Conservation (phyloP, 2,113 vertebrate genomes). For the Phodopus roborovskii region DNA sequence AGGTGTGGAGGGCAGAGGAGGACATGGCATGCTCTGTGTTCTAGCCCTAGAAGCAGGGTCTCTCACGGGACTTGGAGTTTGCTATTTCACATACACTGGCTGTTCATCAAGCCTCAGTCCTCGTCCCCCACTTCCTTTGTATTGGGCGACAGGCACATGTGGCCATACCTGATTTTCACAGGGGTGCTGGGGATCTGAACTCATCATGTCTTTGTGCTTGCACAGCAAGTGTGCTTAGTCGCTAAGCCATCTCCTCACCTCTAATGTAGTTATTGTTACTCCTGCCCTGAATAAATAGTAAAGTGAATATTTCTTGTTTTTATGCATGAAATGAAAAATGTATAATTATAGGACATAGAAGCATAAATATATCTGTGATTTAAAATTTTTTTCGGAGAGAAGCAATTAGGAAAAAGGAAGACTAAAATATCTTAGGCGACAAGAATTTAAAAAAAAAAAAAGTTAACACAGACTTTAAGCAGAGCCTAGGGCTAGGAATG, state of each 20-base stretch:
- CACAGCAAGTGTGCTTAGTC: neutral
- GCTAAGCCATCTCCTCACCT: neutral
- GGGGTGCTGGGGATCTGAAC: neutral
- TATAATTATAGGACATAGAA: neutral
- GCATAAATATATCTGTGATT: neutral
- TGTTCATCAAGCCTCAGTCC: neutral
- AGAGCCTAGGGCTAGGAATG: neutral
- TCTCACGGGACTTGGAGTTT: neutral
- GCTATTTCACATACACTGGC: neutral
- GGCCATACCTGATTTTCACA: neutral
- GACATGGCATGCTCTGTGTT: too few species aligned
- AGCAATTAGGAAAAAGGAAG: neutral
- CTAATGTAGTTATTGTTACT: neutral
- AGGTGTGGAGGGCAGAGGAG: neutral
- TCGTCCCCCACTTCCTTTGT: neutral
- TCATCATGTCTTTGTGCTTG: neutral
- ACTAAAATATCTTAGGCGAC: neutral
- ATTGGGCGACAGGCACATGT: neutral
- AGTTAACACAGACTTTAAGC: neutral
- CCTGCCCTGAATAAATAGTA: neutral
- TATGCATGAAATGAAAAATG: neutral
- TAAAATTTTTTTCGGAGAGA: constrained; percentile 32
- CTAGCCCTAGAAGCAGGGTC: neutral
- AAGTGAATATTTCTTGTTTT: neutral
- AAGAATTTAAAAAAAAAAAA: neutral